Percentiles rank a stretch among this genome's conserved stretches.
These are phyloP conservation scores for Chrysaora quinquecirrha DNA, from an alignment of 30 jellyfish, hydroid and myxozoan genomes.

Conservation along the genomic window DNA sequence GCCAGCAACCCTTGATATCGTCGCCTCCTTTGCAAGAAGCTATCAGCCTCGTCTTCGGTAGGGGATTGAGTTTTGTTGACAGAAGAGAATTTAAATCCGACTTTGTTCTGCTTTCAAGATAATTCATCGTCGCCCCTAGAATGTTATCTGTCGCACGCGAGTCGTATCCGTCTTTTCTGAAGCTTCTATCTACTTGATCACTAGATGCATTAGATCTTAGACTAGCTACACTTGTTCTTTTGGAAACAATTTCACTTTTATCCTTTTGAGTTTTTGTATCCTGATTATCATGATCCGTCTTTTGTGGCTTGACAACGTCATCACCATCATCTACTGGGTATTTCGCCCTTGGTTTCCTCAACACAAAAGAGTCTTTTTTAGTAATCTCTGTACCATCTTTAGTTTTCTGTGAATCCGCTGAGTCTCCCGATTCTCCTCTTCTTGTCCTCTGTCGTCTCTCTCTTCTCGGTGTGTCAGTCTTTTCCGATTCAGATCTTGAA, in stretches of 20 bases:
- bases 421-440: slow-evolving; percentile 49
- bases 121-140: slow-evolving; percentile 47
- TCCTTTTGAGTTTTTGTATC: background rate
- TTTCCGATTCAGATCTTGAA: background rate
- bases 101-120: slow-evolving; percentile 22
- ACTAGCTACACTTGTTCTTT: background rate
- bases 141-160: slow-evolving; percentile 40
- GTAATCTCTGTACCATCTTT: background rate
- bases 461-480: slow-evolving; percentile 33
- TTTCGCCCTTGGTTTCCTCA: slow-evolving; percentile 63
- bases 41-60: slow-evolving; percentile 6
- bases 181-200: background rate
- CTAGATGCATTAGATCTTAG: background rate
- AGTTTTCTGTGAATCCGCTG: slow-evolving; percentile 36
- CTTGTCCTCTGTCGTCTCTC: slow-evolving; percentile 37
- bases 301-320: slow-evolving; percentile 5
- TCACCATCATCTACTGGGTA: slow-evolving; percentile 66
- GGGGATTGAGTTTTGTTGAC: slow-evolving; percentile 2
- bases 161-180: background rate
- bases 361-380: slow-evolving; percentile 13
- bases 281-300: background rate
- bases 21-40: slow-evolving; percentile 20
- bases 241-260: background rate
- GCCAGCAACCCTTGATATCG: slow-evolving; percentile 2
- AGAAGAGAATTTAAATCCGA: slow-evolving; percentile 23